Conservation (phyloP, 2,797 vertebrate genomes). For the Podarcis lilfordi region DNA sequence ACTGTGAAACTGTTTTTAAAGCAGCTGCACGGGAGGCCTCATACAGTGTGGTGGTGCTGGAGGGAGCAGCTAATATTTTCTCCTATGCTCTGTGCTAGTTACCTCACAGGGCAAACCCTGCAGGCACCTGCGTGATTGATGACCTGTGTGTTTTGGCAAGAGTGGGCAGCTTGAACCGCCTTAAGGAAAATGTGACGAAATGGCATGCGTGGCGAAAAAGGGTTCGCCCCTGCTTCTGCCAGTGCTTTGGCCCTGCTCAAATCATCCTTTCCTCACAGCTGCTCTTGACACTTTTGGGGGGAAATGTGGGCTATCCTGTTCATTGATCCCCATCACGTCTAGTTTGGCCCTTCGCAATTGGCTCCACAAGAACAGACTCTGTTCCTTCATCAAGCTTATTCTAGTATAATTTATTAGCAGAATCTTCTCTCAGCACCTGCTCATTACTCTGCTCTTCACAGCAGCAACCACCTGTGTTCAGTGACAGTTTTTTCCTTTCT, state of each 20-base stretch:
- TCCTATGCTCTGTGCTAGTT: background rate
- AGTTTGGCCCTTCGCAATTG: background rate
- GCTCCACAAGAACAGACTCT: background rate
- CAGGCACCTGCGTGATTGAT: background rate
- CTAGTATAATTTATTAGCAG: slow-evolving; percentile 1
- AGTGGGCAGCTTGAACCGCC: background rate
- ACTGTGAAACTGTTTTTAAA: background rate
- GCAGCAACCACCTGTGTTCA: background rate
- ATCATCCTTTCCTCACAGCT: background rate
- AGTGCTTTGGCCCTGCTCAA: background rate
- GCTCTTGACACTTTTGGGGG: background rate
- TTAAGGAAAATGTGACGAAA: background rate
- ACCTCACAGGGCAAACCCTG: background rate
- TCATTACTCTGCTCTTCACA: slow-evolving; percentile 13
- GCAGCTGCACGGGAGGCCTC: too few relatives aligned
- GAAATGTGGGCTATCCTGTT: background rate
- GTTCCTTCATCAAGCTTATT: background rate
- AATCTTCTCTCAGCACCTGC: slow-evolving; percentile 13
- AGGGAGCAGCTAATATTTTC: too few relatives aligned
- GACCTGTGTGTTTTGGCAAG: background rate
- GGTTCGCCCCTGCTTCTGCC: background rate
- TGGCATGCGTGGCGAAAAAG: background rate
- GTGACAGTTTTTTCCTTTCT: background rate
- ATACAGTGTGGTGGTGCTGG: too few relatives aligned
- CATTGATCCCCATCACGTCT: background rate